Conservation (phyloP, 2,888 invertebrate species). For the Acrobeloides nanus region DNA sequence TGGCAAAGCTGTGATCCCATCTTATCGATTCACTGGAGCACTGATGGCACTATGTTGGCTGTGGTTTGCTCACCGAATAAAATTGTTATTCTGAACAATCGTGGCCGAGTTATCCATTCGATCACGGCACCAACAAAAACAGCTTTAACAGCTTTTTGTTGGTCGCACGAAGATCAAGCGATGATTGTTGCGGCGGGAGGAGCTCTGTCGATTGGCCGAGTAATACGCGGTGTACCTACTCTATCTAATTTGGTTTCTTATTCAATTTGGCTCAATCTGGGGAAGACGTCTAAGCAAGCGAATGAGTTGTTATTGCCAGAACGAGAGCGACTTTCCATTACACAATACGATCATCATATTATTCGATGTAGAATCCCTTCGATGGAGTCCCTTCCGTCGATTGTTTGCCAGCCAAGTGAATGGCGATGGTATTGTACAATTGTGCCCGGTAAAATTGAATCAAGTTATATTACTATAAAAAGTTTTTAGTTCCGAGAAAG, state of each 20-base stretch:
- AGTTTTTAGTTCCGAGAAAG: slow-evolving; percentile 31
- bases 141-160: slow-evolving; percentile 71
- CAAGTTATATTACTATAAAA: too few relatives aligned
- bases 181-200: slow-evolving; percentile 87
- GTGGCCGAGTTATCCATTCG: slow-evolving; percentile 22
- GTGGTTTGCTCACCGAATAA: slow-evolving; percentile 31
- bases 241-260: slow-evolving; percentile 66
- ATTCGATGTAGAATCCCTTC: slow-evolving; percentile 86
- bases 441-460: too few relatives aligned
- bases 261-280: slow-evolving; percentile 35
- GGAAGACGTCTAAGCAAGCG: slow-evolving; percentile 56
- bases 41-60: slow-evolving; percentile 38
- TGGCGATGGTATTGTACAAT: slow-evolving; percentile 93
- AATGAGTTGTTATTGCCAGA: slow-evolving; percentile 77
- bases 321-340: slow-evolving; percentile 54
- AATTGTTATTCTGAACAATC: slow-evolving; percentile 25
- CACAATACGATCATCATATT: slow-evolving; percentile 6
- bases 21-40: slow-evolving; percentile 39
- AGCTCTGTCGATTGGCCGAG: slow-evolving; percentile 68
- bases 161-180: slow-evolving; percentile 89
- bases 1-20: slow-evolving; percentile 31
- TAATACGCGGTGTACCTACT: slow-evolving; percentile 71
- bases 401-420: slow-evolving; percentile 82
- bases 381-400: slow-evolving; percentile 74
- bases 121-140: slow-evolving; percentile 23